These are phyloP conservation scores for Xyrichtys novacula DNA, from an alignment of 2,797 vertebrate genomes.

Conservation along the genomic window DNA sequence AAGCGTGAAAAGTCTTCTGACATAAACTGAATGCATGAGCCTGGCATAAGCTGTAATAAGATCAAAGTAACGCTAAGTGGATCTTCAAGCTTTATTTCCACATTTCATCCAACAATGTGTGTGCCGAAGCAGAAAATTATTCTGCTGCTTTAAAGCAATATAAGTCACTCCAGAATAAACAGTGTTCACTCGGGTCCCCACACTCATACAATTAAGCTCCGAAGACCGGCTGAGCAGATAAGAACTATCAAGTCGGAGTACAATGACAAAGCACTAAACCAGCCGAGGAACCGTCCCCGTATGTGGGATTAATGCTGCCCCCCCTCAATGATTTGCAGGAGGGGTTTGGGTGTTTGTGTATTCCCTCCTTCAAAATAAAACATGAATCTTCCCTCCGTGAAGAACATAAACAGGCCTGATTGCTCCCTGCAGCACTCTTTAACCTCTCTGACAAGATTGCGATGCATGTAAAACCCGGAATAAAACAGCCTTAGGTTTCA, in stretches of 20 bases:
- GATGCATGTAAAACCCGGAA: background rate
- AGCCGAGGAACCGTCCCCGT: conserved; percentile 29
- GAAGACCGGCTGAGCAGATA: conserved; percentile 74
- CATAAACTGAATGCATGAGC: conserved; percentile 77
- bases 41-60: conserved; percentile 81
- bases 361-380: conserved; percentile 34
- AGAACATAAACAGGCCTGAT: conserved; percentile 26
- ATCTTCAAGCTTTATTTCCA: conserved; percentile 83
- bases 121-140: conserved; percentile 81
- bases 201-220: conserved; percentile 72
- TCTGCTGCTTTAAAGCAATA: conserved; percentile 80
- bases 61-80: conserved; percentile 87
- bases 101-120: conserved; percentile 82
- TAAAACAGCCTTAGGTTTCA: background rate
- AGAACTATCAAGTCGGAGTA: conserved; percentile 49
- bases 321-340: conserved; percentile 31
- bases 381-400: conserved; percentile 30
- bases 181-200: conserved; percentile 60
- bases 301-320: conserved; percentile 31
- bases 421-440: conserved; percentile 37
- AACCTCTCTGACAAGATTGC: conserved; percentile 24
- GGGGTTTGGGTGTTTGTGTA: conserved; percentile 20
- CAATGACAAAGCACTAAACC: conserved; percentile 61
- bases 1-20: conserved; percentile 79
- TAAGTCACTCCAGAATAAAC: conserved; percentile 80